Percentiles rank a stretch among this genome's conserved stretches.
phyloP scores from a whole-genome alignment of 2,888 invertebrate species.

The Rhingia rostrata region DNA sequence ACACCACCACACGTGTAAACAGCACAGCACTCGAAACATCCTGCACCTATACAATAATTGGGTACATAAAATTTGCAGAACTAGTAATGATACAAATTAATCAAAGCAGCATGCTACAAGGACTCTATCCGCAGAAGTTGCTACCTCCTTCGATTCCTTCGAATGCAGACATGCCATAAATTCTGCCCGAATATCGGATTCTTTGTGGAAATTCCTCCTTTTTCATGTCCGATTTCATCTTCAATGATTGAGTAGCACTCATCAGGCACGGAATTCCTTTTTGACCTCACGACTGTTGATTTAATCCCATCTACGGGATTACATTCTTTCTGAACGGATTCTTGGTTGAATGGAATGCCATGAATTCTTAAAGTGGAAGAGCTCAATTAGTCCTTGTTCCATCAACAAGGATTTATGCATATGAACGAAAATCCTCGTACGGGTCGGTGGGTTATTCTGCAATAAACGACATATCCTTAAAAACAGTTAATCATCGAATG shows the following conservation, averaged over 20 bases:
- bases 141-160: too few relatives aligned
- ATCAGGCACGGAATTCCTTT: constrained; percentile 4
- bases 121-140: too few relatives aligned
- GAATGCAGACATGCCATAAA: neutral
- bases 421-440: neutral
- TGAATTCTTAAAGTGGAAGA: constrained; percentile 7
- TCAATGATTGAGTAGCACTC: neutral
- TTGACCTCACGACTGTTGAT: neutral
- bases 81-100: too few relatives aligned
- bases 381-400: constrained; percentile 10
- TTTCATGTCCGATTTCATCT: constrained; percentile 7
- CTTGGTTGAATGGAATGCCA: constrained; percentile 5
- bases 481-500: neutral
- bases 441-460: too few relatives aligned
- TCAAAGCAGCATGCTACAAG: too few relatives aligned
- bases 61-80: too few relatives aligned
- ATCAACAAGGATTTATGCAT: neutral
- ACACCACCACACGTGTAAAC: too few relatives aligned
- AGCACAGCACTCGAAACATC: too few relatives aligned
- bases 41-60: too few relatives aligned
- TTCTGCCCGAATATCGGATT: neutral
- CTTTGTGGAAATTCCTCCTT: neutral
- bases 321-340: neutral
- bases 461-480: too few relatives aligned
- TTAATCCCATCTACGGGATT: neutral